A percentile compares a stretch with the other conserved stretches of the same genome.
Conservation (phyloP, 2,888 invertebrate species). For the Scrobipalpa costella region DNA sequence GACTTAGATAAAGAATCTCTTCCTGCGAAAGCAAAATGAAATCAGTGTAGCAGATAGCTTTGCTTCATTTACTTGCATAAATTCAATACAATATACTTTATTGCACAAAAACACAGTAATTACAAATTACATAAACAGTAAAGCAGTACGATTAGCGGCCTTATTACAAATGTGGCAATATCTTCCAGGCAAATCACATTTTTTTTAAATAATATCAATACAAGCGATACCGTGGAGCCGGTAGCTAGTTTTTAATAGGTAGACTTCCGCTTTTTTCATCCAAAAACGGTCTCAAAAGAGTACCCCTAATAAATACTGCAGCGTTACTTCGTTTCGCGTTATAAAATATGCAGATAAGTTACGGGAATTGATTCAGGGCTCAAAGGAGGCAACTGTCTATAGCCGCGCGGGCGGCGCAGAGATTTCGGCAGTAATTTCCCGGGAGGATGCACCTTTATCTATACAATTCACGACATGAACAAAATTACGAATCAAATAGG, state of each 20-base stretch:
- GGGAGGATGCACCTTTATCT: slow-evolving; percentile 68
- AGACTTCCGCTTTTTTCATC: not conserved
- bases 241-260: not conserved
- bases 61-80: too few species aligned
- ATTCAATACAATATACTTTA: too few species aligned
- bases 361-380: slow-evolving; percentile 79
- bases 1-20: too few species aligned
- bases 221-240: too few species aligned
- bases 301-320: slow-evolving; percentile 51
- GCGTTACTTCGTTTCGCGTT: slow-evolving; percentile 69
- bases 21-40: too few species aligned
- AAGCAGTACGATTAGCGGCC: too few species aligned
- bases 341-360: slow-evolving; percentile 80
- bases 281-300: not conserved
- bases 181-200: too few species aligned
- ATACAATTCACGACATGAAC: slow-evolving; percentile 7
- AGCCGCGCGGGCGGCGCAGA: slow-evolving; percentile 52
- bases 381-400: slow-evolving; percentile 75
- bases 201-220: too few species aligned
- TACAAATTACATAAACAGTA: too few species aligned
- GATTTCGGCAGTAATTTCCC: slow-evolving; percentile 80
- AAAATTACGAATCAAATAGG: slow-evolving; percentile 5
- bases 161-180: too few species aligned
- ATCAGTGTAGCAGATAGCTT: too few species aligned
- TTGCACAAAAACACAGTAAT: too few species aligned